Evolutionary conservation across 2,888 invertebrate genomes (phyloP).

Genomic region (Andrena camellia): DNA sequence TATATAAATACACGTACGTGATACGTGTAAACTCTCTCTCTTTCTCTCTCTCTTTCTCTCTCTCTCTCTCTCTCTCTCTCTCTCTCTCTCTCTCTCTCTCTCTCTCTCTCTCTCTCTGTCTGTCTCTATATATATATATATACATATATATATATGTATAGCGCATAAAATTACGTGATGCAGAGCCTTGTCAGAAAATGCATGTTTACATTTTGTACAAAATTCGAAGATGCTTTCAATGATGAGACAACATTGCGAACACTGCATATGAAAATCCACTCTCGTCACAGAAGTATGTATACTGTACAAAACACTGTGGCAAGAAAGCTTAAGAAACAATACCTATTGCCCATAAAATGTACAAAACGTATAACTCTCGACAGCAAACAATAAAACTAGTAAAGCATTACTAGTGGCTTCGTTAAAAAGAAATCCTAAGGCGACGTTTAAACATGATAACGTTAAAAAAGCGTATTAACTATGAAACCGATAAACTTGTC

Average conservation of each 20-base stretch:
- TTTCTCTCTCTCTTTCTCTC: slow-evolving; percentile 12
- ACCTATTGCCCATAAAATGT: slow-evolving; percentile 49
- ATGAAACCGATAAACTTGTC: slow-evolving; percentile 23
- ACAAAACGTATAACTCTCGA: slow-evolving; percentile 41
- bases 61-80: no score
- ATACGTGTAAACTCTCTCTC: slow-evolving; percentile 51
- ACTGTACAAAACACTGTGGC: slow-evolving; percentile 46
- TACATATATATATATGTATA: slow-evolving; percentile 32
- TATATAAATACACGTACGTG: slow-evolving; percentile 59
- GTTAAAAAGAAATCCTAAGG: slow-evolving; percentile 37
- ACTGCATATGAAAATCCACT: slow-evolving; percentile 51
- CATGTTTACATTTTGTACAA: slow-evolving; percentile 65
- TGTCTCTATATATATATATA: no score
- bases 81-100: no score
- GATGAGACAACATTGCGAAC: slow-evolving; percentile 57
- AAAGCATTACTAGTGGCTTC: slow-evolving; percentile 14
- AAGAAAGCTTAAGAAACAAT: slow-evolving; percentile 42
- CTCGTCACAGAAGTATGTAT: slow-evolving; percentile 36
- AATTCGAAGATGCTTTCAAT: slow-evolving; percentile 54
- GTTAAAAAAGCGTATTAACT: slow-evolving; percentile 27
- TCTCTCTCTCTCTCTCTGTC: no score
- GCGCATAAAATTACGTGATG: slow-evolving; percentile 58
- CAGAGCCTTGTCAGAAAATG: slow-evolving; percentile 54
- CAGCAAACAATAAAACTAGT: slow-evolving; percentile 51
- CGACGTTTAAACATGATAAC: slow-evolving; percentile 27